Evolutionary conservation across 2,888 invertebrate species (phyloP), one percentile per base, ranked within the genome.

Genomic region (Megalurothrips usitatus): DNA sequence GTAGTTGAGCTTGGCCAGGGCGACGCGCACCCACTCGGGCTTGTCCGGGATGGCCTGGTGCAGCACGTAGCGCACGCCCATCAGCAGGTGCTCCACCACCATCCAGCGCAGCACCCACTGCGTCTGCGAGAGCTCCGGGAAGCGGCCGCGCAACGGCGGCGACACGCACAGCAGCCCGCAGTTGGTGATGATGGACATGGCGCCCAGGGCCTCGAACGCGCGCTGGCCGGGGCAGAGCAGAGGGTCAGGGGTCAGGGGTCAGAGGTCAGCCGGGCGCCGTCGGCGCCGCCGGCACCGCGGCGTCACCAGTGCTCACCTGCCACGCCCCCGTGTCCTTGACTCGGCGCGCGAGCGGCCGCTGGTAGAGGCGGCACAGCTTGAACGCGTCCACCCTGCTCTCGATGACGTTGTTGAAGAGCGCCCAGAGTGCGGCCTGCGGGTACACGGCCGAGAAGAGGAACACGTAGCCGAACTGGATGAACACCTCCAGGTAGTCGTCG

Each of bases 391-490:
- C 91, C 83, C 93, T 89, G 80, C 94, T 91, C 86, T 94, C 94
- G 58, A 93, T 88, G n/a, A 93, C 85, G 86, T 94, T 94, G 87
- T 94, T 94, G 80, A 92, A 85, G 3, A 94, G 88, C 0, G 94
- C 94, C 89, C 92, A 93, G 83, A 94, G 89, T 0, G 93, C 92
- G 0, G 94, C 94, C 84, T 93, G 88, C 0, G 94, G 94, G 84
- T 93, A 94, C 11, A 93, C 93, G 0, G 94, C 92, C 4, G 94
- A 93, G 87, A 94, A 94, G 26, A 94, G 88, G 83, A 93, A 92
- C 6, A 94, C 93, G 87, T 93, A 94, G 79, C 94, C 94, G 85
- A 94, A 94, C 87, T 94, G 94, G 80, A 94, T 91, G 86, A 92
- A 94, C 87, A 94, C 89, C 87, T 94, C 94, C 84, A 94, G 87